Evolutionary conservation across 2,888 invertebrate species (phyloP).

Genomic region (Rotaria sp.): DNA sequence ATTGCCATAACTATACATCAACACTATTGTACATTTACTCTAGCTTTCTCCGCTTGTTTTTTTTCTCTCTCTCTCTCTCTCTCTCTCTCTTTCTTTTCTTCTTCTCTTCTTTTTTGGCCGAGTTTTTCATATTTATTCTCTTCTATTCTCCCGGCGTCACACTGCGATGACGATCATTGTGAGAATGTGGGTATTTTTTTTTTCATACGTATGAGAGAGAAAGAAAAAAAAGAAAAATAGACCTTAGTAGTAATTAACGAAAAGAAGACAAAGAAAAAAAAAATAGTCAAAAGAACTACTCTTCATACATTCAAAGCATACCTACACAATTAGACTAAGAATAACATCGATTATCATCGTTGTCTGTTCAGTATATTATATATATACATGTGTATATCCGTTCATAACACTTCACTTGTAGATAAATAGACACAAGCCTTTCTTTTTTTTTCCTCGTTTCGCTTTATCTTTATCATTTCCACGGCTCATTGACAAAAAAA

Average conservation of each 20-base stretch:
- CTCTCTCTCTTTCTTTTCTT: not conserved
- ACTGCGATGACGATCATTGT: not conserved
- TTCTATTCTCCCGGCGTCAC: not conserved
- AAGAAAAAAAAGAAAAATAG: not conserved
- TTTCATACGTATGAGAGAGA: not conserved
- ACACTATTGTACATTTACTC: not conserved
- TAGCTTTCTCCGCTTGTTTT: not conserved
- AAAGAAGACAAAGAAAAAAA: not conserved
- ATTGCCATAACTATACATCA: not conserved
- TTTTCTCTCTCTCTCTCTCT: not conserved
- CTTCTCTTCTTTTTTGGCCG: not conserved
- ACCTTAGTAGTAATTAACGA: not conserved
- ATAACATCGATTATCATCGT: not conserved
- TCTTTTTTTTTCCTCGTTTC: not conserved
- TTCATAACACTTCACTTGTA: constrained; percentile 8
- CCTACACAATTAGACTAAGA: not conserved
- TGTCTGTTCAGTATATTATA: not conserved
- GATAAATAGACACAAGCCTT: constrained; percentile 1
- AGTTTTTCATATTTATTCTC: not conserved
- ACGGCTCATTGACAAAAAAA: not conserved
- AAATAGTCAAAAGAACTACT: not conserved
- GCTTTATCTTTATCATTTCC: not conserved
- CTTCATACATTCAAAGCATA: not conserved
- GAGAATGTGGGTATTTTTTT: not conserved
- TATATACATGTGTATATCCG: not conserved